Evolutionary conservation across 2,888 invertebrate species (phyloP).

Genomic region (Chironomus tentans): DNA sequence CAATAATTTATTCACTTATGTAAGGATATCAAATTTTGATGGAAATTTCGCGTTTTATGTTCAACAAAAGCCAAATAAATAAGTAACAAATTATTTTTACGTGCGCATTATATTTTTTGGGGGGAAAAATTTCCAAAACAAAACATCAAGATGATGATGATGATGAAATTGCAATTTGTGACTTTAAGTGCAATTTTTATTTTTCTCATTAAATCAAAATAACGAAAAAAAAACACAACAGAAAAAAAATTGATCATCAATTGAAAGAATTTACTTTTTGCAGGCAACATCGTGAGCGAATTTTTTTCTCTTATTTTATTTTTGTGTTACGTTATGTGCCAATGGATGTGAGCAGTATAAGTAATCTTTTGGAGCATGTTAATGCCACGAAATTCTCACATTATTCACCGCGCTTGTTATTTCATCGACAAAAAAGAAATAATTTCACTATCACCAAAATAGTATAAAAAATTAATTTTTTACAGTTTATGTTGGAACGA

Average conservation of each 20-base stretch:
- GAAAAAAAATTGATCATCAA: background rate
- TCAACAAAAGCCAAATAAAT: too few relatives aligned
- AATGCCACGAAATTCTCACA: constrained; percentile 13
- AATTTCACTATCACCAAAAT: background rate
- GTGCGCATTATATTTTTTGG: too few relatives aligned
- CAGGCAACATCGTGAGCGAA: background rate
- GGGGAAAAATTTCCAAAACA: too few relatives aligned
- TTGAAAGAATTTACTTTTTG: background rate
- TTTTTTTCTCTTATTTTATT: background rate
- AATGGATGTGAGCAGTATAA: background rate
- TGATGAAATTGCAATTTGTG: too few relatives aligned
- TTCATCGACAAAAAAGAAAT: background rate
- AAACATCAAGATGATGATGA: too few relatives aligned
- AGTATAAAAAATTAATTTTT: constrained; percentile 2
- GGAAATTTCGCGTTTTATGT: too few relatives aligned
- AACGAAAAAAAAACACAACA: too few relatives aligned
- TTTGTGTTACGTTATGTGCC: background rate
- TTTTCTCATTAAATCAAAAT: too few relatives aligned
- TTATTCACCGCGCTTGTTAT: background rate
- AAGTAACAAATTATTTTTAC: too few relatives aligned
- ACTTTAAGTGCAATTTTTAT: too few relatives aligned
- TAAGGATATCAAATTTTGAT: too few relatives aligned
- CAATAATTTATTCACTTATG: too few relatives aligned
- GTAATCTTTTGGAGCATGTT: background rate
- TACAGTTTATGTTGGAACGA: background rate